phyloP scores from a whole-genome alignment of 1,140 invertebrate species.

The Drusus annulatus region DNA sequence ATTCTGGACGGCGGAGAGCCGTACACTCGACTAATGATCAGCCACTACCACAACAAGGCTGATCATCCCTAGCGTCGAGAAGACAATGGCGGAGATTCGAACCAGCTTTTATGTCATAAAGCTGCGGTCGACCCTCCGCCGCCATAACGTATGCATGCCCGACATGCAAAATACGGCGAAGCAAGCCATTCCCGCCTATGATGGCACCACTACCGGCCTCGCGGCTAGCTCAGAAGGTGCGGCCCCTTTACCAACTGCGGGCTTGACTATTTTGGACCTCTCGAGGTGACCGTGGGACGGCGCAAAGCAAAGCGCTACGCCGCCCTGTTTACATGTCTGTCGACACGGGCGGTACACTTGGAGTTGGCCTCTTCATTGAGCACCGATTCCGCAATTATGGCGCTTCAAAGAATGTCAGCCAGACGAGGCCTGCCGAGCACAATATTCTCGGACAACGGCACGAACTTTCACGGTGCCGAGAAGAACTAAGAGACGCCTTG shows the following conservation, averaged over 20 bases:
- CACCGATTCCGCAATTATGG: too few species aligned
- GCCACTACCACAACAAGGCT: background rate
- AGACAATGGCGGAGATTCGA: background rate
- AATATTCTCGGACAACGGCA: too few species aligned
- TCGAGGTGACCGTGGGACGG: too few species aligned
- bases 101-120: background rate
- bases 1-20: background rate
- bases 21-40: background rate
- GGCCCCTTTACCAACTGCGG: conserved; percentile 6
- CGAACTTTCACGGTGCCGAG: too few species aligned
- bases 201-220: background rate
- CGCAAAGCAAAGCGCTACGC: too few species aligned
- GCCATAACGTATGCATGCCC: background rate
- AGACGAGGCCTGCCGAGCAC: too few species aligned
- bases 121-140: background rate
- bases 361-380: too few species aligned
- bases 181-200: background rate
- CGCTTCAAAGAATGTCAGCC: too few species aligned
- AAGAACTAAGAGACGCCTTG: too few species aligned
- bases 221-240: background rate
- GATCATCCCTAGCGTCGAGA: background rate
- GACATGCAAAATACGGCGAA: background rate
- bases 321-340: too few species aligned
- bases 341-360: too few species aligned
- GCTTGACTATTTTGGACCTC: background rate